phyloP scores from a whole-genome alignment of 1,140 invertebrate genomes.

The Drosophila erecta region DNA sequence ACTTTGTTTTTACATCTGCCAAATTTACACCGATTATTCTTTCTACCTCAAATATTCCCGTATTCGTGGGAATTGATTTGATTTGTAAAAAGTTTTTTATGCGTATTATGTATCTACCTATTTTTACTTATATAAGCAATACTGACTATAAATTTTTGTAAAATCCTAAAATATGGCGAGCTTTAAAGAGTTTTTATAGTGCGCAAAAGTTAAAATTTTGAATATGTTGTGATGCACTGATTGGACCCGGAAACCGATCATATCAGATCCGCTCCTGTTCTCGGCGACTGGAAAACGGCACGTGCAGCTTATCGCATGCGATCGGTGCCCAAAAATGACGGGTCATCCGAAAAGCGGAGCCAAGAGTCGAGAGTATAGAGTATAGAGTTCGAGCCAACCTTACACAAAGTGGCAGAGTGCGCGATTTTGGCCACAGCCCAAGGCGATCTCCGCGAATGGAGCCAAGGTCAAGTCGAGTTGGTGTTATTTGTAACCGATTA shows the following conservation, averaged over 20 bases:
- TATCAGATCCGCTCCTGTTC: slow-evolving; percentile 12
- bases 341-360: slow-evolving; percentile 8
- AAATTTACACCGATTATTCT: too few relatives aligned
- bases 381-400: slow-evolving; percentile 14
- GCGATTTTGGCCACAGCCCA: slow-evolving; percentile 37
- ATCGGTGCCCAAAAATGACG: neutral
- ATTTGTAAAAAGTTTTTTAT: too few relatives aligned
- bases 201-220: neutral
- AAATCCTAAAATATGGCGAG: too few relatives aligned
- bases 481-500: slow-evolving; percentile 47
- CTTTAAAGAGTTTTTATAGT: too few relatives aligned
- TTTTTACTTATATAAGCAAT: too few relatives aligned
- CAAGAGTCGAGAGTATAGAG: neutral
- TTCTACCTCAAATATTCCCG: too few relatives aligned
- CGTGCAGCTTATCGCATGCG: slow-evolving; percentile 19
- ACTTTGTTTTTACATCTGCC: too few relatives aligned
- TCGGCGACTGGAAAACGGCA: slow-evolving; percentile 2
- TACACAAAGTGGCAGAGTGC: slow-evolving; percentile 36
- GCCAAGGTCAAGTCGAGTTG: slow-evolving; percentile 61
- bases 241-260: neutral
- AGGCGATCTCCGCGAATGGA: slow-evolving; percentile 43
- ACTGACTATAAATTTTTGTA: too few relatives aligned
- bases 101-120: too few relatives aligned
- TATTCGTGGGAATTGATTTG: too few relatives aligned
- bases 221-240: too few relatives aligned